Evolutionary conservation across 2,797 vertebrate genomes (phyloP), one percentile per base, ranked within the genome.

Genomic region (Fistularia commersonii): DNA sequence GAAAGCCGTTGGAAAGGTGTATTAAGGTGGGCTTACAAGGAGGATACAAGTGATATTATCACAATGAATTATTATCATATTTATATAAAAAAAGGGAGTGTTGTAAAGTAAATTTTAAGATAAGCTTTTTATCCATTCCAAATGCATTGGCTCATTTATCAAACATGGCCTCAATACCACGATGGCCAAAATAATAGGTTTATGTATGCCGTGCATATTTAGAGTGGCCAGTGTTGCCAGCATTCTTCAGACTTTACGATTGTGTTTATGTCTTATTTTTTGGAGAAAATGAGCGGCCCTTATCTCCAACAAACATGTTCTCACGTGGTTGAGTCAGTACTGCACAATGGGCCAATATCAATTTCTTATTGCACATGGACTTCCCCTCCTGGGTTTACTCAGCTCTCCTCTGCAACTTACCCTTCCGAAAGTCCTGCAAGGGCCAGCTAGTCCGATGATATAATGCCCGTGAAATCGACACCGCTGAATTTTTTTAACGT

Each of bases 291-390:
- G 51, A 78, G 64, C 47, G 33, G 31, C 35, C 33, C 72, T 85
- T 87, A 82, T 81, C 74, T 77, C 52, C 23, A 67, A 59, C 48
- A 76, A 80, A 80, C 76, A 83, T 31, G 37, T 42, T 72, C 59
- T 47, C 43, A 69, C 61, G 54, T 41, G 45, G 36, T 57, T 54
- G 36, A 74, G 51, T 71, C 48, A 45, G 41, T 42, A 43, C 51
- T 57, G 35, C 37, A 46, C 7, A 48, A 54, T 0, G 51, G 66
- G 74, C 72, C 81, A 80, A 73, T 65, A 69, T 51, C 55, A 51
- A 69, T 64, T 74, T 72, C 51, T 63, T 73, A 74, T 66, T 58
- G 64, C 59, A 40, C 50, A 41, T 32, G 51, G 38, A 69, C 74
- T 82, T 78, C 72, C 80, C 64, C 37, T 66, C 56, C 42, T 39